Base-by-base conservation (phyloP, 2,113 vertebrate genomes). In the Camelus bactrianus region DNA sequence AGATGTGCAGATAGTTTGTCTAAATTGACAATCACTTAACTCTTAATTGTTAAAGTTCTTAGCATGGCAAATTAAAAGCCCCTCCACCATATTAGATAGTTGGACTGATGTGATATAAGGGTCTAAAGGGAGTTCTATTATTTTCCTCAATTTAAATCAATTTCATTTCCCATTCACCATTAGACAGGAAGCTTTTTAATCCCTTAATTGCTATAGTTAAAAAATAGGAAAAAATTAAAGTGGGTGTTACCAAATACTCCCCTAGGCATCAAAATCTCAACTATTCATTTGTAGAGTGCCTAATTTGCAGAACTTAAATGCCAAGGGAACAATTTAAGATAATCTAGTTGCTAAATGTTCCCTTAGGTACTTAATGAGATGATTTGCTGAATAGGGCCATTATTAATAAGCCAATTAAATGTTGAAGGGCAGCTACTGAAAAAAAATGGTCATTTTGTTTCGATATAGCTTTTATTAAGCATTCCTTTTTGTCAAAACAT, bases 361-460 rank as follows among this genome's bases (percentile, higher is more conserved):
- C 96, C 96, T 38, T 95, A 93, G 96, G 96, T 97, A 92, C 52
- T 89, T 96, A 97, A 97, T 94, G 86, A 96, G 93, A 94, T 97
- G 94, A 97, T 98, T 96, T 96, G 67, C 69, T 97, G 94, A 96
- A 79, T 93, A 89, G 12, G 52, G n/a, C 38, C 79, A 94, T 94
- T 93, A 96, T 96, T 98, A 98, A 97, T 97, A 97, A 94, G 93
- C 69, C 96, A 96, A 95, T 97, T 97, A 97, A 70, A 92, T 62
- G 73, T 17, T 92, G 96, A 97, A 98, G 93, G 93, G 24, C 62
- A 96, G 52, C 30, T 54, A 65, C 56, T 69, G 38, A 86, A 92
- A 93, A 32, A 86, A 93, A 73, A 70, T 50, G 42, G 52, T 26
- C 54, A 85, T 77, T 89, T 82, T 64, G 22, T n/a, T 86, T 86